Base-by-base conservation (phyloP, 2,888 invertebrate genomes). In the Laspeyria flexula region DNA sequence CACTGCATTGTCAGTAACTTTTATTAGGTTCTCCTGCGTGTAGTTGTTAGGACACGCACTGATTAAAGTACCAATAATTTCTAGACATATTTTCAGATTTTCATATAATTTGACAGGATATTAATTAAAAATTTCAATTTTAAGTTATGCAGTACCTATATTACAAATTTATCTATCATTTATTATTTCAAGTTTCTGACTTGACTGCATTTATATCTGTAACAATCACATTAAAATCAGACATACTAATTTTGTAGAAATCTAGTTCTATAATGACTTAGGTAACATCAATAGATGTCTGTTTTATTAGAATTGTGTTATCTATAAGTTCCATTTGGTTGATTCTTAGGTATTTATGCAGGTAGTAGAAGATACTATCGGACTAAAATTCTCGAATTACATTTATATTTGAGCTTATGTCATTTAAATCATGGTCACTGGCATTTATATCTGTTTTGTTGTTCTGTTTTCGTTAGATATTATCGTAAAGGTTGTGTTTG, bases 311-410 rank as follows among this genome's bases (percentile, higher is more conserved):
- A 51, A 60, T 65, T 62, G 46, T 44, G 59, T 62, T 62, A 64
- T 68, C 62, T 65, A 50, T 68, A 52, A 57, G 54, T 62, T 61
- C 55, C 54, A 65, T 62, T 62, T 41, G 46, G 69, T 57, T 65
- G 54, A 59, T 55, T 65, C 55, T 55, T 48, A 46, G 59, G 52
- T 54, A 71, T 71, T 68, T 66, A 59, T 55, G 55, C 52, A 55
- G 46, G 67, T 56, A 52, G 47, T 50, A 41, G 51, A 54, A 55
- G 71, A 62, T 70, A 48, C 43, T 35, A 66, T 66, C 67, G 42
- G 33, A 35, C 10, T 60, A 43, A 35, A 33, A 51, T 54, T 34
- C 42, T 50, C 47, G 25, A 25, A 25, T 7, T 61, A 41, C 55
- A 51, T 50, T 61, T 42, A 52, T 31, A 29, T 43, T 46, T 40